These are phyloP conservation scores for Cephalotes varians DNA, from an alignment of 2,888 invertebrate genomes.

Conservation along the genomic window DNA sequence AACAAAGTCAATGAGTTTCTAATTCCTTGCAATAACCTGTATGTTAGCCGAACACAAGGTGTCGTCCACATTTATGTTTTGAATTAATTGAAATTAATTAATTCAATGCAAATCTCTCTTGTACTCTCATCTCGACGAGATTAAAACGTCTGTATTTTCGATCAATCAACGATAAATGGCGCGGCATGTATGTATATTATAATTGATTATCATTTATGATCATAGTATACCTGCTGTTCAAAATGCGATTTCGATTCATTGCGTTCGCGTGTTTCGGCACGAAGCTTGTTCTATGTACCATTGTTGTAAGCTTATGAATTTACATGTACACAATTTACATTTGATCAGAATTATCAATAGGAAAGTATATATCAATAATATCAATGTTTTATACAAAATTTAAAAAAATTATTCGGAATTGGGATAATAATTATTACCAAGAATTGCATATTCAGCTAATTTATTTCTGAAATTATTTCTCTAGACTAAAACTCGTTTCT, in stretches of 20 bases:
- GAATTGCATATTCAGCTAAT: neutral
- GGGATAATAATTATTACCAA: neutral
- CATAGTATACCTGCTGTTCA: slow-evolving; percentile 5
- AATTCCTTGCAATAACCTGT: neutral
- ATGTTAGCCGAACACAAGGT: neutral
- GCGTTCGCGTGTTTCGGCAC: neutral
- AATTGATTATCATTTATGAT: slow-evolving; percentile 51
- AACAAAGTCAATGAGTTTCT: neutral
- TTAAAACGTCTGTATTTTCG: slow-evolving; percentile 43
- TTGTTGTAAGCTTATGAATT: slow-evolving; percentile 19
- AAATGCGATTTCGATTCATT: slow-evolving; percentile 44
- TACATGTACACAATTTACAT: too few relatives aligned
- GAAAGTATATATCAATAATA: neutral
- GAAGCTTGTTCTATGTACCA: slow-evolving; percentile 4
- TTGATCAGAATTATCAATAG: slow-evolving; percentile 10
- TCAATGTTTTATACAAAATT: neutral
- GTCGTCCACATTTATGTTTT: neutral
- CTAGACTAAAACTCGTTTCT: neutral
- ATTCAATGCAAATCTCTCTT: slow-evolving; percentile 46
- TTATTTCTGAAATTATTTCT: neutral
- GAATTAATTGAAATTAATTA: slow-evolving; percentile 44
- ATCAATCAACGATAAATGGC: slow-evolving; percentile 34
- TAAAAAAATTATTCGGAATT: neutral
- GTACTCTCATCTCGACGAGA: slow-evolving; percentile 39
- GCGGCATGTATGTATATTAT: neutral